Base-by-base conservation (phyloP, 2,797 vertebrate genomes). In the Ataeniobius toweri region DNA sequence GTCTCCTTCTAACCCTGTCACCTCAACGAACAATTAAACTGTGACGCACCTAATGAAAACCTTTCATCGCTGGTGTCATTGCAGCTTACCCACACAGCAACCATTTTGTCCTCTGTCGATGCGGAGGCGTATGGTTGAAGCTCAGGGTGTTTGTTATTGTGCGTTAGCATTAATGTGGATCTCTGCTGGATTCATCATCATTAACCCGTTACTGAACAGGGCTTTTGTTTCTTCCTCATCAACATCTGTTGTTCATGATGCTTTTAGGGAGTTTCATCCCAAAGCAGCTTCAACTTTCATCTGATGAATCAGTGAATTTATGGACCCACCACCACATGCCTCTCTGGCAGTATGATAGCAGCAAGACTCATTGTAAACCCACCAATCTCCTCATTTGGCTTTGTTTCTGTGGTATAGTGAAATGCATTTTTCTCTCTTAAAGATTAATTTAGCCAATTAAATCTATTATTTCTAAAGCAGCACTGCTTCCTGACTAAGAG, bases 11-110 rank as follows among this genome's bases (percentile, higher is more conserved):
- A 68, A 77, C 68, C 50, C 18, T 24, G 12, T 75, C 74, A 82
- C 70, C 72, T 67, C 50, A 50, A 53, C 73, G 65, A 76, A 75
- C 50, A 0, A 81, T 83, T 84, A 76, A 80, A 85, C 78, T 24
- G 65, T 80, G 80, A 85, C 12, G 46, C 71, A 78, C 63, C 81
- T 85, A 87, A 87, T 88, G 76, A 89, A 84, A 88, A 69, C 78
- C 82, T 85, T 80, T 86, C 77, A 78, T 41, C 22, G 63, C 48
- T 76, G 13, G 3, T 55, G 69, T 10, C 39, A 14, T 2, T 69
- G 67, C 63, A 67, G 74, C 77, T 88, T 73, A 67, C 63, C 75
- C 78, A 80, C 83, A 81, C 81, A 70, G 77, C 69, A 75, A 68
- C 68, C 53, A 53, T 81, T 70, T 70, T 84, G 77, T 41, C 63